Evolutionary conservation across 1,140 invertebrate genomes (phyloP).

Genomic region (Aphaenogaster rudis): DNA sequence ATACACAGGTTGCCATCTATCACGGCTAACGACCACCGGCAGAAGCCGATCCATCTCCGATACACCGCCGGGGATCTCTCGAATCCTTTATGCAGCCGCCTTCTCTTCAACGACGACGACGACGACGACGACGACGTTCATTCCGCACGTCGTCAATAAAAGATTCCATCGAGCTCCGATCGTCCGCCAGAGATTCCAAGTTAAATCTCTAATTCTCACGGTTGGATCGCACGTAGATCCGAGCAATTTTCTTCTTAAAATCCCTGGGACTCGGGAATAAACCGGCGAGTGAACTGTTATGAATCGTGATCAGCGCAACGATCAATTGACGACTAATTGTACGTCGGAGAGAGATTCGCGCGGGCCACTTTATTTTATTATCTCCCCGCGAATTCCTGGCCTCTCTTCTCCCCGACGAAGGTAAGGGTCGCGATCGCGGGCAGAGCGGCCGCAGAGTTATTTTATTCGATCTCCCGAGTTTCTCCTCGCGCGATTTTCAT

Average conservation of each 20-base stretch:
- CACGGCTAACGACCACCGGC: constrained; percentile 75
- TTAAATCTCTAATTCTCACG: constrained; percentile 3
- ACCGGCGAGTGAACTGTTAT: background rate
- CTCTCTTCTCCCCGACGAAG: background rate
- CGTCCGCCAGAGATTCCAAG: background rate
- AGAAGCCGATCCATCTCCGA: constrained; percentile 73
- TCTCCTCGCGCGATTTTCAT: constrained; percentile 60
- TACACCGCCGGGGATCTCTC: constrained; percentile 63
- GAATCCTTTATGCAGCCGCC: constrained; percentile 35
- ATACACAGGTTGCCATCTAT: constrained; percentile 76
- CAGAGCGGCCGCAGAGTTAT: background rate
- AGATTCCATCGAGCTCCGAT: background rate
- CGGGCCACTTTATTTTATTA: background rate
- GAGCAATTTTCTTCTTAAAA: background rate
- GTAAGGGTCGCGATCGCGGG: no score
- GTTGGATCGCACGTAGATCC: background rate
- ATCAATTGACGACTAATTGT: background rate
- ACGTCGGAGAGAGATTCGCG: background rate
- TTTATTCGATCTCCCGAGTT: constrained; percentile 42
- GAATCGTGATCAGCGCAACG: background rate
- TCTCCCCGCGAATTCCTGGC: background rate
- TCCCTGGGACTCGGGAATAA: background rate
- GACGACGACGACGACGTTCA: constrained; percentile 10
- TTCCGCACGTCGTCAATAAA: constrained; percentile 22
- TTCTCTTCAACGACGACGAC: constrained; percentile 33